These are phyloP conservation scores for Pandemis cinnamomeana DNA, from an alignment of 2,888 invertebrate species.

Conservation along the genomic window DNA sequence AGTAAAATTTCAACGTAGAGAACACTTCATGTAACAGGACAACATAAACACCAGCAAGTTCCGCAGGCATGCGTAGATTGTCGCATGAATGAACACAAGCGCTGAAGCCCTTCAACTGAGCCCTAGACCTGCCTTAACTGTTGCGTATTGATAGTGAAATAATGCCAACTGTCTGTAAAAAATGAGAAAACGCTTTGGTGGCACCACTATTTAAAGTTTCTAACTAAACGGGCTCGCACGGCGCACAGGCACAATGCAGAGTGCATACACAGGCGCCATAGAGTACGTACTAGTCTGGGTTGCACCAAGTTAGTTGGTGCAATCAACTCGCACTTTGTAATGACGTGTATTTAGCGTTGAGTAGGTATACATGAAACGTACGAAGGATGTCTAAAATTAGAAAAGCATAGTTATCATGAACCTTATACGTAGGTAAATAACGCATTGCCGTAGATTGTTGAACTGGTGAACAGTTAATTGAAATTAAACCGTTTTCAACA, in stretches of 20 bases:
- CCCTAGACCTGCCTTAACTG: slow-evolving; percentile 40
- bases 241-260: too few species aligned
- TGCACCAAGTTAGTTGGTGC: too few species aligned
- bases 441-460: neutral
- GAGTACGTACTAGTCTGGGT: too few species aligned
- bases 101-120: slow-evolving; percentile 54
- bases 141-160: slow-evolving; percentile 17
- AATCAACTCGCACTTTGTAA: too few species aligned
- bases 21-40: neutral
- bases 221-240: too few species aligned
- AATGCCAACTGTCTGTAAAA: neutral
- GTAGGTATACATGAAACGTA: too few species aligned
- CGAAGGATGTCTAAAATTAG: neutral
- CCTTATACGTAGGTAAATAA: too few species aligned
- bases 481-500: neutral
- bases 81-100: slow-evolving; percentile 49
- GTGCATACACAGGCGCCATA: too few species aligned
- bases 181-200: neutral
- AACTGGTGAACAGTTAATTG: neutral
- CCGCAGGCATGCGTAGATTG: slow-evolving; percentile 46
- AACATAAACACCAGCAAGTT: neutral
- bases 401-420: neutral
- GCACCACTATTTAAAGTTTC: neutral
- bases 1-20: neutral
- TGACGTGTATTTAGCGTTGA: too few species aligned